phyloP scores from a whole-genome alignment of 2,113 vertebrate genomes.

The Tachuris rubrigastra region DNA sequence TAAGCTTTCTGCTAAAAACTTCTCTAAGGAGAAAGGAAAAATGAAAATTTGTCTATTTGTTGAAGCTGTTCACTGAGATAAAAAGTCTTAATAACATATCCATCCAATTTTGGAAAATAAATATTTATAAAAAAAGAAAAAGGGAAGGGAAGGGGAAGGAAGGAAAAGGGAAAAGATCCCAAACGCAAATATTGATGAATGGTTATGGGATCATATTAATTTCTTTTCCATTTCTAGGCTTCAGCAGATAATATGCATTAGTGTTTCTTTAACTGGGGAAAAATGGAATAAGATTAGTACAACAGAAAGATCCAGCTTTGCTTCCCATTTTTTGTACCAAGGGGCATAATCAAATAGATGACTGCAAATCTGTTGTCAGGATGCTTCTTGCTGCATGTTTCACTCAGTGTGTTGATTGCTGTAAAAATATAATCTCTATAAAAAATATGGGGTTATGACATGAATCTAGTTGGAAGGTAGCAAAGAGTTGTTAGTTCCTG shows the following conservation, averaged over 20 bases:
- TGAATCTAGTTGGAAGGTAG: neutral
- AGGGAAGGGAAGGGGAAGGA: neutral
- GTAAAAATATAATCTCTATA: neutral
- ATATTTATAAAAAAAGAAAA: neutral
- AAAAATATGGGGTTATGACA: neutral
- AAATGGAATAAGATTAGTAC: neutral
- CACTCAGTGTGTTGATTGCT: neutral
- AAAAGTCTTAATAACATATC: neutral
- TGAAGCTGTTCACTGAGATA: neutral
- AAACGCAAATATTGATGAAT: neutral
- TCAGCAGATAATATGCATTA: neutral
- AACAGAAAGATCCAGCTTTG: neutral
- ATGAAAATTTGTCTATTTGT: neutral
- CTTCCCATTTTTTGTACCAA: neutral
- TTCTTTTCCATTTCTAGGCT: neutral
- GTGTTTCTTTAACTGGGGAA: neutral
- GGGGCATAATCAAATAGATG: neutral
- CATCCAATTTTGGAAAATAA: neutral
- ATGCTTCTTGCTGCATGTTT: neutral
- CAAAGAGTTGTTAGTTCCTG: neutral
- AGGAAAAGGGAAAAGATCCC: neutral
- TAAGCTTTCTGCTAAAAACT: neutral
- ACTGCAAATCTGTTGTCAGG: neutral
- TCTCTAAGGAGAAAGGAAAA: neutral
- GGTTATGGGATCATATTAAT: neutral